phyloP scores from a whole-genome alignment of 1,140 invertebrate species.

The Nylanderia fulva region DNA sequence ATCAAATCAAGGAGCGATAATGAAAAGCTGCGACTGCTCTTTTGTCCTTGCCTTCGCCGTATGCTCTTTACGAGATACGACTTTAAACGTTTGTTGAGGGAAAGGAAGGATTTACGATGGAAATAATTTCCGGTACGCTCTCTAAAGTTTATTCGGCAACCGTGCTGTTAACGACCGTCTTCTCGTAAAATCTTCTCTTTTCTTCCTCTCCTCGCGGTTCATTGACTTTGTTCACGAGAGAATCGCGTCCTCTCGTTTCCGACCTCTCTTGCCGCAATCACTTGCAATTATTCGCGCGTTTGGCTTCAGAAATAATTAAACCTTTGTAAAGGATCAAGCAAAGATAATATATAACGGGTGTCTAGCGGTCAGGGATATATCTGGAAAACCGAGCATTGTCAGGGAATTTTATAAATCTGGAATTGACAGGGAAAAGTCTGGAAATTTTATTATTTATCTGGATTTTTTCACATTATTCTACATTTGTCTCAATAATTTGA shows the following conservation, averaged over 20 bases:
- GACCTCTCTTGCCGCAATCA: not conserved
- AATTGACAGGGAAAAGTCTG: too few relatives aligned
- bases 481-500: too few relatives aligned
- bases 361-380: too few relatives aligned
- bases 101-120: conserved; percentile 45
- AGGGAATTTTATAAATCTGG: too few relatives aligned
- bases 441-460: too few relatives aligned
- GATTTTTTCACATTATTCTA: too few relatives aligned
- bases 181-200: conserved; percentile 67
- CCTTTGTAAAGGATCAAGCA: not conserved
- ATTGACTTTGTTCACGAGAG: conserved; percentile 31
- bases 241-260: not conserved
- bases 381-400: too few relatives aligned
- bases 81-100: conserved; percentile 25
- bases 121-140: conserved; percentile 69
- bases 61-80: conserved; percentile 12
- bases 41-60: not conserved
- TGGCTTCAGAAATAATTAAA: conserved; percentile 15
- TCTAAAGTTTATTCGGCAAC: conserved; percentile 66
- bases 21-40: not conserved
- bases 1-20: not conserved
- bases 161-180: conserved; percentile 59
- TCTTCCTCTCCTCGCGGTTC: conserved; percentile 18
- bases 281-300: not conserved
- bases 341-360: too few relatives aligned